Base-by-base conservation (phyloP, 2,888 invertebrate genomes). In the Nebria brevicollis region DNA sequence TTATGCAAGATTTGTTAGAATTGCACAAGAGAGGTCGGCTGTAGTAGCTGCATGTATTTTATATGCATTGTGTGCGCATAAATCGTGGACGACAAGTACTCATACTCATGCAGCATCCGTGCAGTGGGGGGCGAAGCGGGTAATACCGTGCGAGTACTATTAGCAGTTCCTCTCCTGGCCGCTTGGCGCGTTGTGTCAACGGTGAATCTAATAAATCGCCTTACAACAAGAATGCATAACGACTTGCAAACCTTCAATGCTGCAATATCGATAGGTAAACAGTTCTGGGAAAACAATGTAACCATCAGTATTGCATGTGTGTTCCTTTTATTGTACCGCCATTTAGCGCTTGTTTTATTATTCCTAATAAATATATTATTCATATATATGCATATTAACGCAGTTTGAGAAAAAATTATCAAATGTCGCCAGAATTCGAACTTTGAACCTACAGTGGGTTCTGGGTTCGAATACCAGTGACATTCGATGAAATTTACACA, bases 151-250 rank as follows among this genome's bases (percentile, higher is more conserved):
- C 66, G 34, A 72, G 54, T 72, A 72, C 73, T 77, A 72, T 77
- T 77, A 77, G 77, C 70, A 70, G 54, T 54, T 76, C 77, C 64
- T 77, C 26, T 78, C 64, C 66, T 73, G 72, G 78, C 78, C 78
- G 73, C 72, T 73, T 72, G 73, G 72, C 66, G 66, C 43, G 77
- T 54, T 65, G 72, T 73, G 34, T 25, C 70, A 25, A 11, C 34
- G 70, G 11, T 70, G 26, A 70, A 70, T 26, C 78, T 78, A 72
- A 78, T 78, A 78, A 78, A 78, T 78, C 78, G 72, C 73, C 78
- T 73, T 66, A 41, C 8, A 54, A 34, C 41, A 73, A 72, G 78
- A 78, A 78, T 78, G 78, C 77, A 77, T 77, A 77, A 73, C 73
- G 77, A 77, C 68, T 77, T 77, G 77, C 70, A 70, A 75, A 75